Evolutionary conservation across 2,113 vertebrate species (phyloP).

Genomic region (Turdus rufiventris): DNA sequence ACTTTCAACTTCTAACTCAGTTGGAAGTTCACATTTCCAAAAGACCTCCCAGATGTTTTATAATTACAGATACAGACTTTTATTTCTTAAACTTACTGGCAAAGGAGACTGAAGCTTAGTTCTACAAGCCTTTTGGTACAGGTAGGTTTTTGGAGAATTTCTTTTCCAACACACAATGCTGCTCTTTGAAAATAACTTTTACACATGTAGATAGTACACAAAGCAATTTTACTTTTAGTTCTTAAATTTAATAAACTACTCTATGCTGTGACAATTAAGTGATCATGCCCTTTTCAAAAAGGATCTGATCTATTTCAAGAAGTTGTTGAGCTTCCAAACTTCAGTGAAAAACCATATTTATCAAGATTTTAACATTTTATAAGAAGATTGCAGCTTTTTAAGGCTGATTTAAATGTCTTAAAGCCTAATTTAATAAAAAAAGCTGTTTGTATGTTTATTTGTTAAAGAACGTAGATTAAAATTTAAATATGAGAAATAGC

Average conservation of each 20-base stretch:
- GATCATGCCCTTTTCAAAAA: not conserved
- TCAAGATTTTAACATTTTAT: not conserved
- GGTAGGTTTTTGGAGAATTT: not conserved
- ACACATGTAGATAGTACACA: not conserved
- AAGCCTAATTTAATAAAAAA: not conserved
- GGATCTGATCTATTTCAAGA: not conserved
- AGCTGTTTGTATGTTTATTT: not conserved
- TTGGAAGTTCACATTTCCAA: not conserved
- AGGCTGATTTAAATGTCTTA: not conserved
- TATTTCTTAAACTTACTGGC: not conserved
- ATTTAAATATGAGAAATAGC: not conserved
- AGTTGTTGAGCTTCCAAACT: not conserved
- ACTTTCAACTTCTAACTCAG: not conserved
- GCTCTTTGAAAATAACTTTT: constrained; percentile 14
- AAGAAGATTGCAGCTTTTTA: not conserved
- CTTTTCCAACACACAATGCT: not conserved
- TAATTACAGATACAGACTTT: not conserved
- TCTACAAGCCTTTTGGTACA: not conserved
- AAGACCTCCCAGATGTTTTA: not conserved
- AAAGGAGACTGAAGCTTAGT: not conserved
- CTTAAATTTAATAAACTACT: not conserved
- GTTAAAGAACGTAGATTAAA: not conserved
- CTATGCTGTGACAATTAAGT: not conserved
- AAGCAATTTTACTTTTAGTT: not conserved
- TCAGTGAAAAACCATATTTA: not conserved